Percentiles rank a stretch among this genome's conserved stretches.
phyloP scores from a whole-genome alignment of 2,888 invertebrate species.

The Cataglyphis rosenhaueri region DNA sequence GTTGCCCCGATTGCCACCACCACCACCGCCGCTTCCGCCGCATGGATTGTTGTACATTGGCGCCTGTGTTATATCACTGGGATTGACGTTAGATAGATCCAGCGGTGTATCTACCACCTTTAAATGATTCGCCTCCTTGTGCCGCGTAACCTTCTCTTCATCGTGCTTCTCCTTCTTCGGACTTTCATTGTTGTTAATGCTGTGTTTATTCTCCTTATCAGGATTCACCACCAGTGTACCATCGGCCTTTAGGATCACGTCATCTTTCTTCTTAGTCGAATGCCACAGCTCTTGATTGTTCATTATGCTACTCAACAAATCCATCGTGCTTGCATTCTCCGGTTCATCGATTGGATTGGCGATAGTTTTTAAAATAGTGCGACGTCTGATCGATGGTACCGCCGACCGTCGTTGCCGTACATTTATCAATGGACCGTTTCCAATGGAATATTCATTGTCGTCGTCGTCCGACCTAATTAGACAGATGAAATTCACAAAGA shows the following conservation, averaged over 20 bases:
- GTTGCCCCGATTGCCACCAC: constrained; percentile 69
- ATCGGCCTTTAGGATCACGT: constrained; percentile 88
- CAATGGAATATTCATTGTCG: constrained; percentile 65
- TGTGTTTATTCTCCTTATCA: constrained; percentile 71
- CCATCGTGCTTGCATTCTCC: constrained; percentile 78
- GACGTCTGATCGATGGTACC: constrained; percentile 78
- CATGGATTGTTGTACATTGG: constrained; percentile 89
- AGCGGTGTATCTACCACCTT: constrained; percentile 70
- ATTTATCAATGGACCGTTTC: constrained; percentile 76
- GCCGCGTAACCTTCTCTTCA: background rate
- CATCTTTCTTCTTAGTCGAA: constrained; percentile 87
- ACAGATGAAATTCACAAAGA: background rate
- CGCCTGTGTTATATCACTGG: constrained; percentile 85
- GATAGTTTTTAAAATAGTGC: constrained; percentile 78
- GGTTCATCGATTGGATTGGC: constrained; percentile 64
- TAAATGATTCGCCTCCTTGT: constrained; percentile 20
- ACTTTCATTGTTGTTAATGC: constrained; percentile 76
- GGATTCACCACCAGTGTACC: constrained; percentile 88
- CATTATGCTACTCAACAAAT: constrained; percentile 90
- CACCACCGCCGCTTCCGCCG: constrained; percentile 84
- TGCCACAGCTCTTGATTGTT: constrained; percentile 90
- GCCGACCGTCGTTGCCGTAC: constrained; percentile 77
- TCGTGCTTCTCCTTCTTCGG: constrained; percentile 76
- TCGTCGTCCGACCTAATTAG: constrained; percentile 76
- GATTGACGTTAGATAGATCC: constrained; percentile 78